Conservation (phyloP, 2,888 invertebrate species). For the Philereme vetulata region DNA sequence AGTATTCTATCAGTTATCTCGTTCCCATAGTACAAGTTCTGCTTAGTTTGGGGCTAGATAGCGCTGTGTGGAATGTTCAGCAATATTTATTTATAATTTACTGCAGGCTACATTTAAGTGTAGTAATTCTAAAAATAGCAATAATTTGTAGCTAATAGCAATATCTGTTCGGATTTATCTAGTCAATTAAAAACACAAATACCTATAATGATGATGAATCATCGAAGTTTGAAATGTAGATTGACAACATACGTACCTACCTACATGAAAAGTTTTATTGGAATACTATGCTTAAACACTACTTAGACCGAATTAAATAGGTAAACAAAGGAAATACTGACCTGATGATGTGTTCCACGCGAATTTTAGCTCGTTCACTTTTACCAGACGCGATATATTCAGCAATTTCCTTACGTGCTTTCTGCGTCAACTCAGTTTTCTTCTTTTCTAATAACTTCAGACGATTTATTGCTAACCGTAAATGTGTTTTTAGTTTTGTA, state of each 20-base stretch:
- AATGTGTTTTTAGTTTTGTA: slow-evolving; percentile 97
- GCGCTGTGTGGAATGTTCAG: too few species aligned
- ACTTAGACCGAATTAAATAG: not conserved
- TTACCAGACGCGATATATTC: slow-evolving; percentile 96
- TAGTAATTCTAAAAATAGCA: too few species aligned
- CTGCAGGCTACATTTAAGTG: too few species aligned
- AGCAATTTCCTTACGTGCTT: slow-evolving; percentile 98
- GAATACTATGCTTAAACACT: too few species aligned
- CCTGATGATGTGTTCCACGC: slow-evolving; percentile 98
- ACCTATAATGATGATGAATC: slow-evolving; percentile 5
- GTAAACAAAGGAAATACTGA: slow-evolving; percentile 49
- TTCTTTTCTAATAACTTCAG: slow-evolving; percentile 98
- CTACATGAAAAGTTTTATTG: not conserved
- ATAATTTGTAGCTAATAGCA: too few species aligned
- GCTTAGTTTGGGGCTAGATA: too few species aligned
- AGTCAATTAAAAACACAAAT: not conserved
- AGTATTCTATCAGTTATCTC: too few species aligned
- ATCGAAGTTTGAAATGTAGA: not conserved
- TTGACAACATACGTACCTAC: not conserved
- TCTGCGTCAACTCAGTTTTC: slow-evolving; percentile 97
- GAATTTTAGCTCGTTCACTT: slow-evolving; percentile 95
- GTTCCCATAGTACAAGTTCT: too few species aligned
- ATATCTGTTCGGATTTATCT: too few species aligned
- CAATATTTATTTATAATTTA: too few species aligned
- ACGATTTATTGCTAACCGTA: slow-evolving; percentile 96